Conservation (phyloP, 2,888 invertebrate species). For the Eupithecia inturbata region DNA sequence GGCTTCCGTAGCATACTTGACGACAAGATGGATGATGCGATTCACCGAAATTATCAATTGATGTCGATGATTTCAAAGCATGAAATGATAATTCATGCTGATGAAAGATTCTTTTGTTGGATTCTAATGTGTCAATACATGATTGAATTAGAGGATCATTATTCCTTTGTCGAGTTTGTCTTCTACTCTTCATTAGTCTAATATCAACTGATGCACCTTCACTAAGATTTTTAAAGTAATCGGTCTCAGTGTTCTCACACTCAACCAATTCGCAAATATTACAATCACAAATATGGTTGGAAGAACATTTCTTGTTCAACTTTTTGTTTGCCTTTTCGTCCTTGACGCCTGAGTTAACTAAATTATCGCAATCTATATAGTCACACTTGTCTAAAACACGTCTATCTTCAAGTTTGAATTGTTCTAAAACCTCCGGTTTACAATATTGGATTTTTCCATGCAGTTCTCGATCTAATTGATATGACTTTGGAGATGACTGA, state of each 20-base stretch:
- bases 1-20: constrained; percentile 9
- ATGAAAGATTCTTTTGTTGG: constrained; percentile 23
- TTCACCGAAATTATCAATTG: constrained; percentile 3
- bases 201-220: background rate
- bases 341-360: background rate
- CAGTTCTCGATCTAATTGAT: background rate
- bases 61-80: constrained; percentile 17
- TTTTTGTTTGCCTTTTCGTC: background rate
- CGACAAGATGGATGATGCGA: background rate
- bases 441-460: background rate
- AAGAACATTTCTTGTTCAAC: background rate
- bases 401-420: background rate
- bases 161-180: background rate
- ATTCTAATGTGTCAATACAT: constrained; percentile 24
- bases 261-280: background rate
- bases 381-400: background rate
- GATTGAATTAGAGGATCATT: constrained; percentile 21
- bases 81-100: constrained; percentile 1
- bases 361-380: background rate
- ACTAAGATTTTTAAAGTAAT: background rate
- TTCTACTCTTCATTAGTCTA: constrained; percentile 1
- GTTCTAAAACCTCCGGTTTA: background rate
- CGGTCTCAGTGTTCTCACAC: background rate
- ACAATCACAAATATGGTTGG: background rate
- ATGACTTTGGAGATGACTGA: background rate